Evolutionary conservation across 1,140 invertebrate species (phyloP), one percentile per base, ranked within the genome.

Genomic region (Penaeus indicus): DNA sequence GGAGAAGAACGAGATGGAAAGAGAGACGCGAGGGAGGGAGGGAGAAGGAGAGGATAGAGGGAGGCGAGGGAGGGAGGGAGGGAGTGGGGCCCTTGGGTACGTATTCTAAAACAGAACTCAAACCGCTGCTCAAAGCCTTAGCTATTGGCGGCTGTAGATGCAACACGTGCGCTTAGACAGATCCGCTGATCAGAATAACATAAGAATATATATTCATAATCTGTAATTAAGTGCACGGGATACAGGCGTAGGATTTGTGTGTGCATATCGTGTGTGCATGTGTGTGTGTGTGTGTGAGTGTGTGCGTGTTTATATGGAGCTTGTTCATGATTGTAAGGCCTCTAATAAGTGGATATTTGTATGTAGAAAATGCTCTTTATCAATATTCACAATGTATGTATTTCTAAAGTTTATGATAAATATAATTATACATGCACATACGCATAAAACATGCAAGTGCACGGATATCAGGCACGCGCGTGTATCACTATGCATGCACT

Each of bases 361-460:
- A 47, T 69, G 18, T 69, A 32, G 19, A 77, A 38, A 80, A 42
- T 80, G 27, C n/a, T 42, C 4, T 21, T n/a, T 21, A 21, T 54
- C 22, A 60, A 25, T 11, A 60, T 82, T 25, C 61, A 16, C 25
- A 60, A 61, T 32, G 18, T 16, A n/a, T n/a, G 61, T 32, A 18
- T n/a, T n/a, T n/a, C 62, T 22, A 25, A 16, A n/a, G 22, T 82
- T 18, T 60, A 3, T 80, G 18, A 18, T 80, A 42, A 16, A 82
- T 27, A 63, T 3, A 25, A 32, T n/a, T 27, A 62, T 25, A 62
- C 61, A 62, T 63, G 61, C 80, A 82, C 80, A 82, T 54, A 82
- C 80, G 63, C 80, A 82, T 54, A 82, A 63, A 47, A 82, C 60
- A 82, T 54, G 32, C 19, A 81, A 42, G 62, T 22, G 62, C 79